Evolutionary conservation across 2,797 vertebrate genomes (phyloP), one percentile per base, ranked within the genome.

Genomic region (Sphenodon punctatus): DNA sequence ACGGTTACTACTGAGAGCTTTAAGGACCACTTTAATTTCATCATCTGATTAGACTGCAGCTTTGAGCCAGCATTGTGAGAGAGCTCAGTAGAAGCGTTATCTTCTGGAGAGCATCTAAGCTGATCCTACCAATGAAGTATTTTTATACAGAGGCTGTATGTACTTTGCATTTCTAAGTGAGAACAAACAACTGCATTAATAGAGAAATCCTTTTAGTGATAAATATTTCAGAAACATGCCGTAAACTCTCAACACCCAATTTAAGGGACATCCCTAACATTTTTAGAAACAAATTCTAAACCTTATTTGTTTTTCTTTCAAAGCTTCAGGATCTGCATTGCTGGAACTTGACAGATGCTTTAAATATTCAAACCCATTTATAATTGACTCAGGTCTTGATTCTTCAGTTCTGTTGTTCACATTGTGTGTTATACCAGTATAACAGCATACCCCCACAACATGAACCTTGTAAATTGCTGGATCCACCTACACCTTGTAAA

Each of bases 241-340:
- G 25, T 87, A 67, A 86, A 82, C 73, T 84, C 65, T 78, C 76
- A 82, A 79, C 36, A 70, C 45, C 63, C 77, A 30, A 34, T 74
- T 87, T 80, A 78, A 86, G 65, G 45, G 27, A 27, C 36, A 43
- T 66, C 60, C 7, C 5, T 20, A 19, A 19, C 77, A 87, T 9
- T 17, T 75, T 6, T 72, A 46, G 49, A 88, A 84, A 67, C 43
- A 49, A 74, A 13, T 72, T 81, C 34, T 15, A 11, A 55, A 68
- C 56, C 64, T 34, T 3, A 1, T 61, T 82, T 88, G n/a, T 85
- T 56, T 36, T 34, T 20, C 60, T 69, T 53, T 80, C 34, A 77
- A 82, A 78, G 41, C 59, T 64, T 74, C 65, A 16, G 42, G 39
- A 66, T 0, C 0, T 80, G 41, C 27, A n/a, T 53, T 75, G 41